Base-by-base conservation (phyloP, 2,888 invertebrate species). In the Lithosia quadra region DNA sequence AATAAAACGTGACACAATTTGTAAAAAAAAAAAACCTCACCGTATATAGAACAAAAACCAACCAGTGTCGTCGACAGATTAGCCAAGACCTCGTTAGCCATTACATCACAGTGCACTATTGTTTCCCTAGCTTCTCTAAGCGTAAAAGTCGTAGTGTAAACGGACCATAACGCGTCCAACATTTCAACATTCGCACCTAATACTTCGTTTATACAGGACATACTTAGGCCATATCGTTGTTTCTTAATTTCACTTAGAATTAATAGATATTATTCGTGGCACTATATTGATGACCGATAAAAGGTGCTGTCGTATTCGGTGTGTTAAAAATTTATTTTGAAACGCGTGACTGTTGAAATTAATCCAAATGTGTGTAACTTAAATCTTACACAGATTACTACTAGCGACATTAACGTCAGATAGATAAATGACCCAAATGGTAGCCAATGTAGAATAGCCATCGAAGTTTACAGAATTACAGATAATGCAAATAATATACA, bases 161-260 rank as follows among this genome's bases (percentile, higher is more conserved):
- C 34, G 43, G 53, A 22, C 36, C 71, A 77, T 77, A 80, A 80
- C 78, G 80, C 80, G 81, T 84, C 82, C 80, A 86, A 88, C 84
- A 87, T 86, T 87, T 87, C 83, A 86, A 88, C 87, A 84, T 86
- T 84, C 78, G 86, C 90, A 91, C 90, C 82, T 75, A 77, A 81
- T 72, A 67, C 63, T 65, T 65, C 57, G 60, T 68, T 58, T 55
- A 62, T 63, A 68, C 63, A 64, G 64, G 64, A 64, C 66, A 64
- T 58, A 72, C 57, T 65, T 79, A 77, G 77, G 72, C 78, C 80
- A 81, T 75, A 73, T 75, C 78, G 73, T 77, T 80, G 73, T 78
- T 72, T 75, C 22, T 73, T 78, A 65, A 71, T 72, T 79, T 80
- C 73, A 78, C 74, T 73, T 82, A 80, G 76, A 73, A 68, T 80